Conservation (phyloP, 2,797 vertebrate species). For the Clarias fuscus region DNA sequence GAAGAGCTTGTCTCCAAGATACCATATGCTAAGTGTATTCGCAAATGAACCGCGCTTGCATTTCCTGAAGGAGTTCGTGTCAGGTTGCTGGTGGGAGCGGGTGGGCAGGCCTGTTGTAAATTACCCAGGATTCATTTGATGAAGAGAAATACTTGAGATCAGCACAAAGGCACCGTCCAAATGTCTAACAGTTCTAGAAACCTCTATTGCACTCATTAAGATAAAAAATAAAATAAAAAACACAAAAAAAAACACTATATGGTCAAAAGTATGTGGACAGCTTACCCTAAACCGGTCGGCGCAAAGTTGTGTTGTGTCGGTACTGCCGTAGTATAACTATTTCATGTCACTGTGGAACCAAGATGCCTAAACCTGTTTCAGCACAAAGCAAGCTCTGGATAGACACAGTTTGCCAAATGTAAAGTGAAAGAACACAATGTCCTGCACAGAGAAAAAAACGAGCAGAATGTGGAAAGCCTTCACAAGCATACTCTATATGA, state of each 20-base stretch:
- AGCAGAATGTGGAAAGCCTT: neutral
- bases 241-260: neutral
- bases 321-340: neutral
- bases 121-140: constrained; percentile 46
- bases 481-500: neutral
- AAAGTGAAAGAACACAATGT: neutral
- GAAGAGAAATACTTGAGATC: constrained; percentile 26
- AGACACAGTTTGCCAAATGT: neutral
- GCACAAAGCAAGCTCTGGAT: neutral
- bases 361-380: neutral
- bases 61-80: constrained; percentile 33
- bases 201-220: constrained; percentile 19
- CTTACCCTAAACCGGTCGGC: neutral
- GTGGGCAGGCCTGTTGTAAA: constrained; percentile 47
- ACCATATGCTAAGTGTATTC: constrained; percentile 2
- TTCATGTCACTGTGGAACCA: neutral
- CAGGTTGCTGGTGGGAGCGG: constrained; percentile 31
- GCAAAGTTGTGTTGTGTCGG: neutral
- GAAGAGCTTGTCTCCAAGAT: neutral
- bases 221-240: neutral
- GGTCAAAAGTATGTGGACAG: neutral
- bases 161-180: constrained; percentile 19
- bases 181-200: constrained; percentile 4
- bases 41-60: constrained; percentile 15
- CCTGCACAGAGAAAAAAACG: neutral